These are phyloP conservation scores for Actinia equina DNA, from an alignment of 64 coral and sea anemone species.

Conservation along the genomic window DNA sequence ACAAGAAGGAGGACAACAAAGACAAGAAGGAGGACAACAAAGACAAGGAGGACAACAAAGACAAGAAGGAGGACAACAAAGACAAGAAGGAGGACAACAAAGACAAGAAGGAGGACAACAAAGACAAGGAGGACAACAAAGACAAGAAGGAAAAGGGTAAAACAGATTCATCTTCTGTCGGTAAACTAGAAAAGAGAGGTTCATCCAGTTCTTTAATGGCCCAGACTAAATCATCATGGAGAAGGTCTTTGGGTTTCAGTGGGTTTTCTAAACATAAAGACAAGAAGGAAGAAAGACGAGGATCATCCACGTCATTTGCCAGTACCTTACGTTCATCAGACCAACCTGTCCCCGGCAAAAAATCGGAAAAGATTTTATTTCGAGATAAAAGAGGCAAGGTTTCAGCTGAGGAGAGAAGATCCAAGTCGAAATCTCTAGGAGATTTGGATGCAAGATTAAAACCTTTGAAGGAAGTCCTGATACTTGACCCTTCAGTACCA, in stretches of 20 bases:
- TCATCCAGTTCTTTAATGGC: constrained; percentile 17
- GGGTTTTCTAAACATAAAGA: constrained; percentile 26
- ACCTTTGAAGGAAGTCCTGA: not conserved
- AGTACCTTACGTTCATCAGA: constrained; percentile 3
- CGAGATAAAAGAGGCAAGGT: constrained; percentile 14
- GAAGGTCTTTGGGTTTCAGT: constrained; percentile 15
- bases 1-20: too few species aligned
- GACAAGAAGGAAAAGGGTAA: constrained; percentile 16
- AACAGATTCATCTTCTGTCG: not conserved
- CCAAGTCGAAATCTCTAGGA: constrained; percentile 20
- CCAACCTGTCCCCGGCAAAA: not conserved
- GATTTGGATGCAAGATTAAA: constrained; percentile 27
- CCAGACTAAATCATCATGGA: constrained; percentile 24
- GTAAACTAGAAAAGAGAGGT: constrained; percentile 18
- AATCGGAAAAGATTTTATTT: constrained; percentile 1
- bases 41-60: too few species aligned
- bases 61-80: too few species aligned
- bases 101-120: not conserved
- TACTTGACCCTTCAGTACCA: not conserved
- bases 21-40: too few species aligned
- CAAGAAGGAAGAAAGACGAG: not conserved
- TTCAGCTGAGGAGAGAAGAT: not conserved
- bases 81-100: not conserved
- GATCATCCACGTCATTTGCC: not conserved
- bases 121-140: not conserved